Evolutionary conservation across 2,797 vertebrate species (phyloP).

Genomic region (Masticophis lateralis): DNA sequence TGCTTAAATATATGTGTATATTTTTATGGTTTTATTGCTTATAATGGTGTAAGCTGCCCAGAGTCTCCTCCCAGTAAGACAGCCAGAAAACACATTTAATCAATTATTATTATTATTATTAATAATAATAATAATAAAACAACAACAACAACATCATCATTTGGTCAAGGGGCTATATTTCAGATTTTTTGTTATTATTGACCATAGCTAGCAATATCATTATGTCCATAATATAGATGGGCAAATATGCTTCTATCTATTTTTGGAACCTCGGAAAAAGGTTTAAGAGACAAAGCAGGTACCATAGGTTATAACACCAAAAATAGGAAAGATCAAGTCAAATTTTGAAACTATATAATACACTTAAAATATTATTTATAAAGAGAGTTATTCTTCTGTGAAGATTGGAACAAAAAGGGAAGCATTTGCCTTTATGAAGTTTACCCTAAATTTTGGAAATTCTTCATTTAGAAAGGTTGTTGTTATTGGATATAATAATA

Average conservation of each 20-base stretch:
- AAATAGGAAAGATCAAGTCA: not conserved
- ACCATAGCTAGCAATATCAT: not conserved
- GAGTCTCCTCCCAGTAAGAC: not conserved
- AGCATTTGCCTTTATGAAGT: not conserved
- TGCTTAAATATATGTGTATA: no score
- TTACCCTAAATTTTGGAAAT: not conserved
- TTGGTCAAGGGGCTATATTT: not conserved
- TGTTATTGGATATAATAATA: conserved; percentile 30
- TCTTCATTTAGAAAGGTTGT: not conserved
- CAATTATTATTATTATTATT: not conserved
- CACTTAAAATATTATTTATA: not conserved
- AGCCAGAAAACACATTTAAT: not conserved
- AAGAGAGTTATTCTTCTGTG: not conserved
- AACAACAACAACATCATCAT: not conserved
- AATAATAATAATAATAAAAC: not conserved
- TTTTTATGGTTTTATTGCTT: not conserved
- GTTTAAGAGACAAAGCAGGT: not conserved
- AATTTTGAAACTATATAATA: not conserved
- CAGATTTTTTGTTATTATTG: not conserved
- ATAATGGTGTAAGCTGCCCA: not conserved
- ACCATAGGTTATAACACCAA: not conserved
- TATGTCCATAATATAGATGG: not conserved
- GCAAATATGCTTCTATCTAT: not conserved
- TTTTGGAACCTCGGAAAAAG: not conserved
- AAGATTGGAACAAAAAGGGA: not conserved